Conservation (phyloP, 2,888 invertebrate genomes). For the Tanypteryx hageni region DNA sequence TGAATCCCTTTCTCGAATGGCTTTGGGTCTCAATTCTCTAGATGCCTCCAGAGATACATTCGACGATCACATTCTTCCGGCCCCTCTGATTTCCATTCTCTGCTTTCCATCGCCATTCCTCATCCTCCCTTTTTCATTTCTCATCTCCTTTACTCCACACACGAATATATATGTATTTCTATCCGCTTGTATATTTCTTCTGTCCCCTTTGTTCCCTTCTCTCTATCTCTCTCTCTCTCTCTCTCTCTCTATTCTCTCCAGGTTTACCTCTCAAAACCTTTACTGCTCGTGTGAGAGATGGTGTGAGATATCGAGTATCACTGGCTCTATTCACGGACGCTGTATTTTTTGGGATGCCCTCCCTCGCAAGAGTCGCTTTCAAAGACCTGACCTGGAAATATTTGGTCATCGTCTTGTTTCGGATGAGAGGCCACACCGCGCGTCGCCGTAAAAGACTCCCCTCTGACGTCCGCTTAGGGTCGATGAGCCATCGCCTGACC, state of each 20-base stretch:
- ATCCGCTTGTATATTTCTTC: no score
- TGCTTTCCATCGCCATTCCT: no score
- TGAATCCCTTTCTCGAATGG: no score
- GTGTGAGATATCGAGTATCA: constrained; percentile 28
- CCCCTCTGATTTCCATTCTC: no score
- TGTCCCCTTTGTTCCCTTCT: background rate
- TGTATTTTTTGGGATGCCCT: constrained; percentile 24
- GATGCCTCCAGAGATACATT: no score
- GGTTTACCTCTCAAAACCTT: background rate
- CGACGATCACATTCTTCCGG: no score
- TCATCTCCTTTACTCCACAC: no score
- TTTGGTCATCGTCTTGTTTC: background rate
- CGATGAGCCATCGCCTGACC: no score
- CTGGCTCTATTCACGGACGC: background rate
- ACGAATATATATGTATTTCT: no score
- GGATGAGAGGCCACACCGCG: background rate
- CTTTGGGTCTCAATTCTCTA: no score
- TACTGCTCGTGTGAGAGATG: constrained; percentile 11
- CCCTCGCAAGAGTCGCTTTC: background rate
- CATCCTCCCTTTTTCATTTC: no score
- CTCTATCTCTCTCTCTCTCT: background rate
- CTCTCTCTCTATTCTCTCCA: background rate
- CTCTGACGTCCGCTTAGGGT: no score
- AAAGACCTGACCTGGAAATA: constrained; percentile 17
- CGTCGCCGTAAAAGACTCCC: background rate